Conservation (phyloP, 2,797 vertebrate species). For the Malurus splendens region DNA sequence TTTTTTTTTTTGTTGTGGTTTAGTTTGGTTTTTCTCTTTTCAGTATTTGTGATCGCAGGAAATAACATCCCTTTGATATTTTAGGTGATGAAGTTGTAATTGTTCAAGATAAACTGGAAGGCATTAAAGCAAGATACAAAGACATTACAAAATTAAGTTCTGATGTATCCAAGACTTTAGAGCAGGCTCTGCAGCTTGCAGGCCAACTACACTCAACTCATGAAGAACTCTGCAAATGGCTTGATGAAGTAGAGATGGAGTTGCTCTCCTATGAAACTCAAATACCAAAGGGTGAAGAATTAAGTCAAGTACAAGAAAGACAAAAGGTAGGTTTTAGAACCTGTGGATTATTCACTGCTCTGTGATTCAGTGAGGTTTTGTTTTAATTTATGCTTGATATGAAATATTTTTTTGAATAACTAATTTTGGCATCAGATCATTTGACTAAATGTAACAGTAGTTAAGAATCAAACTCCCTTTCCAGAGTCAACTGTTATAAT, state of each 20-base stretch:
- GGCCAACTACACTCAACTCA: constrained; percentile 78
- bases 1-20: neutral
- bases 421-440: neutral
- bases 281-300: constrained; percentile 76
- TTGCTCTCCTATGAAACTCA: constrained; percentile 76
- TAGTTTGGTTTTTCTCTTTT: neutral
- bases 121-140: constrained; percentile 89
- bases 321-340: constrained; percentile 79
- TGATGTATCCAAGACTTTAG: constrained; percentile 82
- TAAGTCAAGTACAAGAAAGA: constrained; percentile 78
- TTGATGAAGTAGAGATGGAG: constrained; percentile 82
- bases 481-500: neutral
- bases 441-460: constrained; percentile 3
- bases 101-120: constrained; percentile 95
- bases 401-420: neutral
- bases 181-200: constrained; percentile 84
- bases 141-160: constrained; percentile 87
- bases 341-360: neutral
- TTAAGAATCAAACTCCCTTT: constrained; percentile 1
- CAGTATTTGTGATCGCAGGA: neutral
- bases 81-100: constrained; percentile 94
- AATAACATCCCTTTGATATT: constrained; percentile 52
- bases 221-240: constrained; percentile 81
- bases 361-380: neutral
- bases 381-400: neutral